Percentiles rank a stretch among this genome's conserved stretches.
phyloP scores from a whole-genome alignment of 2,797 vertebrate genomes.

The Leptatherina wallacei region DNA sequence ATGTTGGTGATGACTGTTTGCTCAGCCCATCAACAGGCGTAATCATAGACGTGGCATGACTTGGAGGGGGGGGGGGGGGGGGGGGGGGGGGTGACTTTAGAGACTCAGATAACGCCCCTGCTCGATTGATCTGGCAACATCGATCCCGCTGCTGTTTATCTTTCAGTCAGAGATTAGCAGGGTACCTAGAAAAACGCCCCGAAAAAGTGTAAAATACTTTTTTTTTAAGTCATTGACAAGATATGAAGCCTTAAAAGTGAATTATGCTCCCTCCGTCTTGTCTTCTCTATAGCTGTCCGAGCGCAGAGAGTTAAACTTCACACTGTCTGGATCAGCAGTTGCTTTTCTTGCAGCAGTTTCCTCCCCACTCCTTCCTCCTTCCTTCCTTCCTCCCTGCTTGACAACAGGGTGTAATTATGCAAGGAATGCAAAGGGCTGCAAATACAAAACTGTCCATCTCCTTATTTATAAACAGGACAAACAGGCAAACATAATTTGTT shows the following conservation, averaged over 20 bases:
- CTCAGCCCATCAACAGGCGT: slow-evolving; percentile 60
- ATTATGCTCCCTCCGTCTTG: not conserved
- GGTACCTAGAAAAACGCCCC: not conserved
- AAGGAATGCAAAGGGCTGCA: slow-evolving; percentile 64
- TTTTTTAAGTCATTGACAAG: not conserved
- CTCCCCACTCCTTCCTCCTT: slow-evolving; percentile 53
- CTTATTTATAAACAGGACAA: not conserved
- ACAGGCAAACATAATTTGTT: not conserved
- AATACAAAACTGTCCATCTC: slow-evolving; percentile 39
- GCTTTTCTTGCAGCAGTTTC: slow-evolving; percentile 55
- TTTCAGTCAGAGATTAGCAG: not conserved
- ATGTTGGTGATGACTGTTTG: slow-evolving; percentile 13
- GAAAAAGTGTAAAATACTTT: no score
- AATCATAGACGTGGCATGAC: slow-evolving; percentile 70
- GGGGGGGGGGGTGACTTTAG: slow-evolving; percentile 39
- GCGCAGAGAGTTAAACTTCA: slow-evolving; percentile 41
- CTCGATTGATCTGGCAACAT: slow-evolving; percentile 8
- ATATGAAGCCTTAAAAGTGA: not conserved
- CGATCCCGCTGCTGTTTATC: slow-evolving; percentile 4
- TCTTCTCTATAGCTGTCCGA: slow-evolving; percentile 11
- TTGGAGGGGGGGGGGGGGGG: slow-evolving; percentile 44
- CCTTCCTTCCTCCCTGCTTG: slow-evolving; percentile 53
- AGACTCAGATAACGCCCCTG: slow-evolving; percentile 43
- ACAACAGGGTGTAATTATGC: slow-evolving; percentile 71
- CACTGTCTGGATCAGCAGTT: slow-evolving; percentile 42